Conservation (phyloP, 2,113 vertebrate genomes). For the Epinephelus fuscoguttatus region DNA sequence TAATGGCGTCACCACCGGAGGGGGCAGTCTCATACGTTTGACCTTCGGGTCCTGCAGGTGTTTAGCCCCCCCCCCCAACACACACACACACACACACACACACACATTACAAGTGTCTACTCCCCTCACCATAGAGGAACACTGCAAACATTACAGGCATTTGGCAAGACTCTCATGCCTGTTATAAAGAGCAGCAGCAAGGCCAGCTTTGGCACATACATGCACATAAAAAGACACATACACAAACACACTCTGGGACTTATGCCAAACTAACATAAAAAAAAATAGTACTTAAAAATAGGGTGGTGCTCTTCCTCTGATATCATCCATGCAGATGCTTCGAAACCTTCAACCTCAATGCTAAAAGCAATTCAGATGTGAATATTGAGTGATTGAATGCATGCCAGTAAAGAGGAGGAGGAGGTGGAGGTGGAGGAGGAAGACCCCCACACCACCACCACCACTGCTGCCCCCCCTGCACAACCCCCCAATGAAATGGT, state of each 20-base stretch:
- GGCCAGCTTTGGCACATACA: constrained; percentile 47
- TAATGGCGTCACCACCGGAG: constrained; percentile 71
- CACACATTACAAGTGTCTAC: constrained; percentile 23
- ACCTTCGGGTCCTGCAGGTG: constrained; percentile 82
- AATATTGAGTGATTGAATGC: constrained; percentile 82
- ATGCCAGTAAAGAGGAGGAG: constrained; percentile 77
- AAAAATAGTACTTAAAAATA: constrained; percentile 74
- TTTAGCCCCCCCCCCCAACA: constrained; percentile 40
- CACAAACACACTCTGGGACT: constrained; percentile 54
- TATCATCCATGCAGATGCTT: constrained; percentile 80
- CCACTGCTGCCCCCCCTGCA: neutral
- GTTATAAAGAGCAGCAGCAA: constrained; percentile 48
- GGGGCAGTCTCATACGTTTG: constrained; percentile 78
- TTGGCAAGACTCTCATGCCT: constrained; percentile 42
- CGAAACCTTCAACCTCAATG: constrained; percentile 73
- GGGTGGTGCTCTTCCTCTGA: constrained; percentile 75
- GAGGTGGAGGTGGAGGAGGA: constrained; percentile 44
- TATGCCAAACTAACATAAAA: constrained; percentile 77
- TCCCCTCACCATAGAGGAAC: constrained; percentile 47
- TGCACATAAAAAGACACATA: constrained; percentile 24
- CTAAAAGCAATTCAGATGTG: constrained; percentile 84
- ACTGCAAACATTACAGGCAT: constrained; percentile 52
- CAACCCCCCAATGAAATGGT: constrained; percentile 80
- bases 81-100: constrained; percentile 21
- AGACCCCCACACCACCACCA: constrained; percentile 52